Percentiles rank a stretch among this genome's conserved stretches.
Evolutionary conservation across 2,888 invertebrate genomes (phyloP).

Genomic region (Eristalis intricaria): DNA sequence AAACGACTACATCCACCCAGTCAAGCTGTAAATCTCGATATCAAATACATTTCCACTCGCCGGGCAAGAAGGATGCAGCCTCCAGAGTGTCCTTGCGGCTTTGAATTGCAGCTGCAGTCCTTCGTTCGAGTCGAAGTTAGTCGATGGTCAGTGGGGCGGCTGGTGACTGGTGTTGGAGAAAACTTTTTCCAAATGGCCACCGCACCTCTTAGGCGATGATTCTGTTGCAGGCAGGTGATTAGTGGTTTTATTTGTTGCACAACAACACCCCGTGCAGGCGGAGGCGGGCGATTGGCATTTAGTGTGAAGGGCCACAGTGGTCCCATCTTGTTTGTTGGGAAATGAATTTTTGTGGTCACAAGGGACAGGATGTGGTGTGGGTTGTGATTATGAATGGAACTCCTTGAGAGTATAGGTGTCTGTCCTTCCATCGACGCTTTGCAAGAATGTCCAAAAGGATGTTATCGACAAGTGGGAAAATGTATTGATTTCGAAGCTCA

Average conservation of each 20-base stretch:
- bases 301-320: background rate
- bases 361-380: background rate
- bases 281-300: background rate
- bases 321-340: too few species aligned
- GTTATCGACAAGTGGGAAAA: too few species aligned
- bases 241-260: constrained; percentile 31
- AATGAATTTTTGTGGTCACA: background rate
- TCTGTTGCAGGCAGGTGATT: constrained; percentile 22
- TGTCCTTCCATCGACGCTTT: too few species aligned
- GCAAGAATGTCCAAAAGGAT: too few species aligned
- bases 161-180: too few species aligned
- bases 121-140: background rate
- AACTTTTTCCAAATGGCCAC: background rate
- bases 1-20: too few species aligned
- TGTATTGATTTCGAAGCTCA: too few species aligned
- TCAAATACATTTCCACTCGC: background rate
- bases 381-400: background rate
- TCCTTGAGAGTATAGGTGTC: too few species aligned
- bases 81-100: background rate
- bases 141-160: background rate
- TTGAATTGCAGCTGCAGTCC: background rate
- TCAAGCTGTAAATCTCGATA: background rate
- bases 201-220: background rate
- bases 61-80: background rate
- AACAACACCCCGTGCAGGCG: too few species aligned